phyloP scores from a whole-genome alignment of 2,888 invertebrate genomes.

The Brachypterus glaber region DNA sequence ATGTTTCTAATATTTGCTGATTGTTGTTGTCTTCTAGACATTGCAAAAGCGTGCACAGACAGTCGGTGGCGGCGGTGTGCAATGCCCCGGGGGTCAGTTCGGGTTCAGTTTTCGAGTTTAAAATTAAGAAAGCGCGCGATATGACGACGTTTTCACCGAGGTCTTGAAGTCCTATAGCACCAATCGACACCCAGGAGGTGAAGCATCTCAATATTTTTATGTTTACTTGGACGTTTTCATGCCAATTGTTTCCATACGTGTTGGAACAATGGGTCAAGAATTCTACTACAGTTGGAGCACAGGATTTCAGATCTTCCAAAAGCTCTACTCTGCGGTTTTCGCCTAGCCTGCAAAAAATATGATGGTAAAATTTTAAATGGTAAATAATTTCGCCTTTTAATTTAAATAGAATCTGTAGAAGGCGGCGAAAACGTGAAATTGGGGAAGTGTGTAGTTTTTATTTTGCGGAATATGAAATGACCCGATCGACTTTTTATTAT shows the following conservation, averaged over 20 bases:
- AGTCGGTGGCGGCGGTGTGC: slow-evolving; percentile 87
- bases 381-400: no score
- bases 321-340: slow-evolving; percentile 85
- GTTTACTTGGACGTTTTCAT: slow-evolving; percentile 58
- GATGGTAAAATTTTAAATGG: no score
- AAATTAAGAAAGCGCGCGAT: slow-evolving; percentile 60
- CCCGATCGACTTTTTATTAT: no score
- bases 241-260: slow-evolving; percentile 53
- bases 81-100: slow-evolving; percentile 40
- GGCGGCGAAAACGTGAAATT: no score
- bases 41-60: slow-evolving; percentile 76
- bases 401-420: no score
- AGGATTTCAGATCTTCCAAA: slow-evolving; percentile 64
- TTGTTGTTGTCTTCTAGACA: slow-evolving; percentile 70
- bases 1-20: slow-evolving; percentile 62
- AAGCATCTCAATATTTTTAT: slow-evolving; percentile 74
- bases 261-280: slow-evolving; percentile 70
- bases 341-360: slow-evolving; percentile 69
- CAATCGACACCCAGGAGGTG: slow-evolving; percentile 84
- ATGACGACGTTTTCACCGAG: slow-evolving; percentile 65
- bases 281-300: slow-evolving; percentile 66
- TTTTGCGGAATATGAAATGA: no score
- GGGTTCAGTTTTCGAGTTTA: slow-evolving; percentile 36
- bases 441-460: no score
- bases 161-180: slow-evolving; percentile 66